Evolutionary conservation across 2,888 invertebrate species (phyloP).

Genomic region (Clostera curtula): DNA sequence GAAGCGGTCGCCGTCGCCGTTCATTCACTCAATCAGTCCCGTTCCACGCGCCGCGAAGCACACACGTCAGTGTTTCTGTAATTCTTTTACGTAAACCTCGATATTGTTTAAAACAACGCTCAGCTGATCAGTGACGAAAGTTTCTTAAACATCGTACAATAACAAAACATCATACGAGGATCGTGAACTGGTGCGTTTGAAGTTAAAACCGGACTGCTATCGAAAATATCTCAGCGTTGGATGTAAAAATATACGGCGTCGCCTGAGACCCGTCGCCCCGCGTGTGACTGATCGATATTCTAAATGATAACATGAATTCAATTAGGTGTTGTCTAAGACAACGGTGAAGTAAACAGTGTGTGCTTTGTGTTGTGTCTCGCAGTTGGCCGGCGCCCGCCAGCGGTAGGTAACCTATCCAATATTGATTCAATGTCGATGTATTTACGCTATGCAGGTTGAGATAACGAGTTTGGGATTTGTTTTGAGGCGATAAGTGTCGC

Average conservation of each 20-base stretch:
- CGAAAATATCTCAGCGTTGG: slow-evolving; percentile 58
- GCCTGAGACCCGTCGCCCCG: slow-evolving; percentile 54
- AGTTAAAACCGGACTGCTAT: slow-evolving; percentile 34
- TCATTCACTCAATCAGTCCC: slow-evolving; percentile 58
- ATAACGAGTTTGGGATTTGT: slow-evolving; percentile 57
- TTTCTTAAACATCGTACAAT: slow-evolving; percentile 18
- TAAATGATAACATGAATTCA: slow-evolving; percentile 74
- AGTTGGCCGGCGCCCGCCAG: slow-evolving; percentile 29
- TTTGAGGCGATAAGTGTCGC: slow-evolving; percentile 47
- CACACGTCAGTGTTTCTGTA: slow-evolving; percentile 18
- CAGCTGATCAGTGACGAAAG: slow-evolving; percentile 65
- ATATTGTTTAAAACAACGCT: slow-evolving; percentile 65
- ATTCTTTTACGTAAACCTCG: slow-evolving; percentile 40
- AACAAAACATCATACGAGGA: slow-evolving; percentile 13
- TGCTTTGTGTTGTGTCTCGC: slow-evolving; percentile 35
- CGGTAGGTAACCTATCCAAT: slow-evolving; percentile 53
- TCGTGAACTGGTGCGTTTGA: slow-evolving; percentile 26
- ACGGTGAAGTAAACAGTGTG: slow-evolving; percentile 46
- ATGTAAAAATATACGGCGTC: slow-evolving; percentile 71
- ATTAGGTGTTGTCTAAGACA: slow-evolving; percentile 61
- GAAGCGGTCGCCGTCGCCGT: slow-evolving; percentile 28
- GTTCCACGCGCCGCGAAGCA: slow-evolving; percentile 39
- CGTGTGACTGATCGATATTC: slow-evolving; percentile 73
- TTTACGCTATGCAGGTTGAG: slow-evolving; percentile 43
- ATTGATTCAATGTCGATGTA: slow-evolving; percentile 57